phyloP scores from a whole-genome alignment of 2,888 invertebrate genomes.

The Torymus auratus region DNA sequence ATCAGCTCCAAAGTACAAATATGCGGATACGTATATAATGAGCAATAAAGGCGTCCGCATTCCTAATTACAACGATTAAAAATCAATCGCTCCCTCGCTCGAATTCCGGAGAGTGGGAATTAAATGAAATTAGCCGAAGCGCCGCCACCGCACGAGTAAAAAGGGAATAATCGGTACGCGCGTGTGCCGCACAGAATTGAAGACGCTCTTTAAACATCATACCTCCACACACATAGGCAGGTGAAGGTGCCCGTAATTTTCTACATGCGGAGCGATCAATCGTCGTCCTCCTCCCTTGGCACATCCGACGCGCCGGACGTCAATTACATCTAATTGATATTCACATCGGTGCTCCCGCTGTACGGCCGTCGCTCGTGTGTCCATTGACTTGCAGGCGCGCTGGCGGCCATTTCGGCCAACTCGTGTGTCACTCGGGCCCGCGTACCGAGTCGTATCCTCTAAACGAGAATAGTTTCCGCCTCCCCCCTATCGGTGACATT shows the following conservation, averaged over 20 bases:
- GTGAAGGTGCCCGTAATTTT: no score
- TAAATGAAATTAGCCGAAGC: not conserved
- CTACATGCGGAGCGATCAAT: constrained; percentile 21
- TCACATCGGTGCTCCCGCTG: constrained; percentile 58
- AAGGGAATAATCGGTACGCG: no score
- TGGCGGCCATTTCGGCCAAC: not conserved
- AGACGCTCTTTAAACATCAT: no score
- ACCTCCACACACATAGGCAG: no score
- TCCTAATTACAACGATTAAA: constrained; percentile 25
- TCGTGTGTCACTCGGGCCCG: constrained; percentile 13
- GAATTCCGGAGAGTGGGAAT: no score
- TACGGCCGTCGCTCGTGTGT: not conserved
- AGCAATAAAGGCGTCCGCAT: no score
- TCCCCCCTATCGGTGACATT: constrained; percentile 27
- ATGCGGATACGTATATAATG: no score
- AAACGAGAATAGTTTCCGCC: constrained; percentile 41
- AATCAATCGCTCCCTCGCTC: constrained; percentile 5
- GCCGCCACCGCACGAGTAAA: no score
- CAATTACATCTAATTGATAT: constrained; percentile 69
- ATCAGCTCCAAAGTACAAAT: no score
- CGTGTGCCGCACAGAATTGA: no score
- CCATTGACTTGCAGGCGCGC: constrained; percentile 36
- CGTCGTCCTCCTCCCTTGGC: not conserved
- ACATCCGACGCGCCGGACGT: constrained; percentile 60
- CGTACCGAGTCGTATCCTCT: not conserved